Evolutionary conservation across 1,140 invertebrate genomes (phyloP), one percentile per base, ranked within the genome.

Genomic region (Zaprionus inermis): DNA sequence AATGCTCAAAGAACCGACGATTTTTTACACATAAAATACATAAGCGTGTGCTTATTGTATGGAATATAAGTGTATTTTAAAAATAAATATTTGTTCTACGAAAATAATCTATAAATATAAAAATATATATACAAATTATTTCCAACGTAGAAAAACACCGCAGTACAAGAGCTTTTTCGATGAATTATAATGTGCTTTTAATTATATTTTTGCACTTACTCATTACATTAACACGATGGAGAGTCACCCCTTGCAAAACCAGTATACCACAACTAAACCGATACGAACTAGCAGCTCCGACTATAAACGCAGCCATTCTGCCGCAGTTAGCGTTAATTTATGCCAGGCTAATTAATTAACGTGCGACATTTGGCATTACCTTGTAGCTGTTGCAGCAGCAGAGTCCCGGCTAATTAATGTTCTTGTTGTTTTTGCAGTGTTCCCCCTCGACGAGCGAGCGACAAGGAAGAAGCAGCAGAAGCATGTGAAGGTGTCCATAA

Each of bases 321-420:
- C 32, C 30, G 18, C 65, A 36, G 69, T 51, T 32, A 52, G 55
- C 56, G 46, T 60, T 72, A 60, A 49, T 55, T 60, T 60, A 67
- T 60, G 56, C 49, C 28, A 51, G 46, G 38, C 38, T 73, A 89
- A 89, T 89, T 89, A 89, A 89, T 89, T 89, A 89, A 70, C 78
- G 80, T 66, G 81, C 81, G 84, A 89, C 84, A 89, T 84, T 86
- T 74, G 69, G 59, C 65, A 60, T 69, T 64, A 81, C 77, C 72
- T 77, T 77, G 61, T 75, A 71, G 63, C 52, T 77, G 79, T 64
- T 82, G 3, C 36, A 28, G 3, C 36, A n/a, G 9, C 30, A 32
- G 30, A 32, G 9, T 32, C 38, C 38, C n/a, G n/a, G n/a, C 38
- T 44, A 44, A 44, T 44, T n/a, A 44, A 44, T 44, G 38, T 44